These are phyloP conservation scores for Hippopotamyrus pictus DNA, from an alignment of 2,797 vertebrate genomes.

Conservation along the genomic window DNA sequence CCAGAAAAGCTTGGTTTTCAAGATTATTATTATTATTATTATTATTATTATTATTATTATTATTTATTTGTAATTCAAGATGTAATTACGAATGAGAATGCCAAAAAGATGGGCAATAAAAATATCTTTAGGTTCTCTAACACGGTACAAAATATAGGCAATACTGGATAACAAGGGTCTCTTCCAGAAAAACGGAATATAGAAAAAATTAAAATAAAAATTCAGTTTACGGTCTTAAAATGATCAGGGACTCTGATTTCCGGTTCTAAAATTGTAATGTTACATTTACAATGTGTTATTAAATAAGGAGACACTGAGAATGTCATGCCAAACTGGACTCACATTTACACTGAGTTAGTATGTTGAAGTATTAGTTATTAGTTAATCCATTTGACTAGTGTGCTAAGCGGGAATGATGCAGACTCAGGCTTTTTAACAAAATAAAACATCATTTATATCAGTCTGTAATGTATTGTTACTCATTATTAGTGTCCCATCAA, in stretches of 20 bases:
- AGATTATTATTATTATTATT: slow-evolving; percentile 38
- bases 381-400: not conserved
- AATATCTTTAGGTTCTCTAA: not conserved
- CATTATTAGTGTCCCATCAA: not conserved
- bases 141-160: slow-evolving; percentile 7
- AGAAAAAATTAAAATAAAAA: slow-evolving; percentile 1
- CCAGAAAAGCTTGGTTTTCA: slow-evolving; percentile 66
- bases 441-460: not conserved
- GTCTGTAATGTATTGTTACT: not conserved
- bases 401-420: not conserved
- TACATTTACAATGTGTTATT: not conserved
- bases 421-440: not conserved
- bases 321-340: not conserved
- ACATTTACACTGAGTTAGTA: not conserved
- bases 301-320: not conserved
- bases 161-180: slow-evolving; percentile 3
- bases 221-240: not conserved
- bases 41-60: slow-evolving; percentile 47
- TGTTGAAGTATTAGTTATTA: not conserved
- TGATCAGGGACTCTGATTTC: not conserved
- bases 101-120: not conserved
- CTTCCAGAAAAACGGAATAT: slow-evolving; percentile 10
- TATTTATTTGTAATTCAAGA: slow-evolving; percentile 19
- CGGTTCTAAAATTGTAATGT: not conserved
- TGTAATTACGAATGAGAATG: not conserved